phyloP scores from a whole-genome alignment of 2,888 invertebrate genomes.

The Atherix ibis region DNA sequence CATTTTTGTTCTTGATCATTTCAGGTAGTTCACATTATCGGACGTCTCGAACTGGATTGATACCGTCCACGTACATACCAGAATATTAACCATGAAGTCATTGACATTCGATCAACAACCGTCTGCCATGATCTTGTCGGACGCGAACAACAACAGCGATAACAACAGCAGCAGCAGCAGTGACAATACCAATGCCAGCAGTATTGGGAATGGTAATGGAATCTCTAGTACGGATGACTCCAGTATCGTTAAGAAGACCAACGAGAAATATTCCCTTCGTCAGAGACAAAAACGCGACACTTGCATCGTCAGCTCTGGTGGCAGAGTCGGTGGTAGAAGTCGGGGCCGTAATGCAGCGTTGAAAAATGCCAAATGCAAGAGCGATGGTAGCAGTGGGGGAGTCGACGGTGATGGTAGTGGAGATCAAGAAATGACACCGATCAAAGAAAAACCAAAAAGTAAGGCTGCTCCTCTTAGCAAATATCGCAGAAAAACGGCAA shows the following conservation, averaged over 20 bases:
- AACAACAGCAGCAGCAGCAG: conserved; percentile 13
- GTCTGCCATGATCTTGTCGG: conserved; percentile 9
- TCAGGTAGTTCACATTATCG: conserved; percentile 1
- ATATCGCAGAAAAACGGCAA: conserved; percentile 78
- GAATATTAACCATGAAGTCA: conserved; percentile 7
- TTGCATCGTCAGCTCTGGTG: conserved; percentile 7
- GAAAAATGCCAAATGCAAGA: conserved; percentile 9
- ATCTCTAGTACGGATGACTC: not conserved
- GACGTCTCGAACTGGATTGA: conserved; percentile 1
- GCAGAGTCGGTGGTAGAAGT: too few relatives aligned
- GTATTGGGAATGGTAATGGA: too few relatives aligned
- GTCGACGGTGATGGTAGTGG: not conserved
- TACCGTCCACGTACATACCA: conserved; percentile 1
- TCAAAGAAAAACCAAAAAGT: conserved; percentile 37
- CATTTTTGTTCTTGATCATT: too few relatives aligned
- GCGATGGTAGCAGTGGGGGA: too few relatives aligned
- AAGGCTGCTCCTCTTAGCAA: conserved; percentile 67
- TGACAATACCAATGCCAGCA: conserved; percentile 9
- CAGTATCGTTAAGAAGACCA: conserved; percentile 30
- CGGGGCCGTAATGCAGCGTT: conserved; percentile 5
- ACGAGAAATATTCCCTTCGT: conserved; percentile 51
- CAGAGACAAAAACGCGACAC: conserved; percentile 45
- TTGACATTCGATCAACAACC: conserved; percentile 8
- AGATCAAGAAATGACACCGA: conserved; percentile 3
- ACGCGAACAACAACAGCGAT: conserved; percentile 14